phyloP scores from a whole-genome alignment of 1,140 invertebrate genomes.

The Andrena cerasifolii region DNA sequence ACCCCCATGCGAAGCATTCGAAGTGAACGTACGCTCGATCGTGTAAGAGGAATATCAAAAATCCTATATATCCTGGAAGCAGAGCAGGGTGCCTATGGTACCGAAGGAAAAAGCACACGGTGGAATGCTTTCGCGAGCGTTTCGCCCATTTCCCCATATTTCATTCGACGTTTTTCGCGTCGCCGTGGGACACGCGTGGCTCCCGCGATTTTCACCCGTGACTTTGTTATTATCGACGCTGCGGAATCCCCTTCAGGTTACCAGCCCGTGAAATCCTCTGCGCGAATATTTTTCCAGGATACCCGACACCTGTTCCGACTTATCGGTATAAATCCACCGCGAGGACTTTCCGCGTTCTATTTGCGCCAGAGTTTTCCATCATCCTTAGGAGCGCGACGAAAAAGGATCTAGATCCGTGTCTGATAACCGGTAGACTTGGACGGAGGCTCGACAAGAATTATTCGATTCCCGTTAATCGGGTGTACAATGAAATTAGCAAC shows the following conservation, averaged over 20 bases:
- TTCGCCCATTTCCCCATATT: not conserved
- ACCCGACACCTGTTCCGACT: conserved; percentile 54
- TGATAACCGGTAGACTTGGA: no score
- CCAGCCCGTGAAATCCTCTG: conserved; percentile 45
- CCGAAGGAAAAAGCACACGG: not conserved
- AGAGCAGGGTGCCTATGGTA: no score
- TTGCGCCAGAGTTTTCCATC: not conserved
- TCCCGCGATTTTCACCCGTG: conserved; percentile 2
- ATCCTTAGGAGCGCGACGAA: no score
- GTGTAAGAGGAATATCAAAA: no score
- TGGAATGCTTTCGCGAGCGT: not conserved
- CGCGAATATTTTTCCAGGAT: conserved; percentile 52
- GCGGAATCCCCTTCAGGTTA: conserved; percentile 45
- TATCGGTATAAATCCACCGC: conserved; percentile 45
- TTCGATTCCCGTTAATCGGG: not conserved
- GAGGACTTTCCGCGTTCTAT: not conserved
- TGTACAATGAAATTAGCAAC: no score
- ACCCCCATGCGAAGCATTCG: no score
- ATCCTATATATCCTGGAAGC: no score
- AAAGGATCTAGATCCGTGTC: no score
- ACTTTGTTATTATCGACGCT: conserved; percentile 12
- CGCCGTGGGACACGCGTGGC: not conserved
- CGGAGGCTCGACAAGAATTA: no score
- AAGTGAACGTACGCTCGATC: not conserved
- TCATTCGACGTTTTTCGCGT: not conserved